Conservation (phyloP, 2,797 vertebrate species). For the Micrastur ruficollis region DNA sequence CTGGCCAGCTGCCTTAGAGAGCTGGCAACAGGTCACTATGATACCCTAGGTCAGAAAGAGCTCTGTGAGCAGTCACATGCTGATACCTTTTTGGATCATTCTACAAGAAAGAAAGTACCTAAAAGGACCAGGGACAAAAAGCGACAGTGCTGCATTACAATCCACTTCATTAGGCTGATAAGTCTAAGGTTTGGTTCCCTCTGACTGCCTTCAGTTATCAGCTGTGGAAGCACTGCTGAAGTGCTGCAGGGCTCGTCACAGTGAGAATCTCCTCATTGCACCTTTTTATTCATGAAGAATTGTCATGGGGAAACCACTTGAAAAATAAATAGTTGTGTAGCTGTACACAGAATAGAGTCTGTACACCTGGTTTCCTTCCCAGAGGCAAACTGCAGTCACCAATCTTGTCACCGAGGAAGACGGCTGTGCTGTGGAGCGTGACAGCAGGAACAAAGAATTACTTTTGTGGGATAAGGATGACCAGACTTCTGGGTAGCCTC, state of each 20-base stretch:
- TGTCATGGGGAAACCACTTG: not conserved
- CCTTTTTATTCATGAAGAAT: not conserved
- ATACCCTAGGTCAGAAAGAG: not conserved
- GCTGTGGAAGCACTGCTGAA: not conserved
- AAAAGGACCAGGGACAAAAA: not conserved
- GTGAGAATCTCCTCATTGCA: not conserved
- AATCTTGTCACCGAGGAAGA: not conserved
- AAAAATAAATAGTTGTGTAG: not conserved
- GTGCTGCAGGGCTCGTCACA: not conserved
- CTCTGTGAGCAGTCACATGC: not conserved
- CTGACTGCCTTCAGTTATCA: not conserved
- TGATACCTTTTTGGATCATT: not conserved
- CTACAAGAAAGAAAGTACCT: not conserved
- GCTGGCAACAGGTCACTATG: accelerated
- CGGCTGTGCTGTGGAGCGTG: accelerated
- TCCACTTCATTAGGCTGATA: not conserved
- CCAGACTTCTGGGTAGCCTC: not conserved
- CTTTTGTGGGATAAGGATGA: not conserved
- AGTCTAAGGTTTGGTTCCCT: not conserved
- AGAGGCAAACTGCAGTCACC: not conserved
- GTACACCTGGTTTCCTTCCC: not conserved
- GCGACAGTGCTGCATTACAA: not conserved
- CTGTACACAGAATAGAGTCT: not conserved
- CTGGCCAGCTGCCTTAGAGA: not conserved
- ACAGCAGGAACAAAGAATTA: not conserved